These are phyloP conservation scores for Druon quercuslanigerum DNA, from an alignment of 1,140 invertebrate genomes.

Conservation along the genomic window DNA sequence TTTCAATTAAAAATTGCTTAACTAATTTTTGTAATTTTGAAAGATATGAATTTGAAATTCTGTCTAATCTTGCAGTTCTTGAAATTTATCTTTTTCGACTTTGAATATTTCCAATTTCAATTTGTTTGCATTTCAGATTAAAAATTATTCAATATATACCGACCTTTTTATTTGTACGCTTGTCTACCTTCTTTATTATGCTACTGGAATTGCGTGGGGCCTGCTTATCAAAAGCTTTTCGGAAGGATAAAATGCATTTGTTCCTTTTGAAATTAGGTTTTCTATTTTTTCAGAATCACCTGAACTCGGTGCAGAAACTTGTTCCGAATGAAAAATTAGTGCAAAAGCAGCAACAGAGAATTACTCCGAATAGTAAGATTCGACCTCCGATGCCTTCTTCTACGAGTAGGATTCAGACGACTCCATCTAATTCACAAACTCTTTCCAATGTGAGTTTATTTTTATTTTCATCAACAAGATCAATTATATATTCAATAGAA, in stretches of 20 bases:
- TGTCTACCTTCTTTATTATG: not conserved
- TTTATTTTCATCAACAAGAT: not conserved
- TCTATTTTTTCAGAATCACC: conserved; percentile 49
- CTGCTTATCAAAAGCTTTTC: no score
- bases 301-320: conserved; percentile 44
- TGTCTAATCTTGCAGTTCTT: no score
- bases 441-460: conserved; percentile 46
- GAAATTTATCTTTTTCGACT: no score
- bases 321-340: conserved; percentile 47
- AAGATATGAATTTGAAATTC: no score
- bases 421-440: conserved; percentile 56
- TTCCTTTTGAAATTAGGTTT: not conserved
- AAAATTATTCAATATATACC: not conserved
- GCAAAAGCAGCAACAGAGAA: conserved; percentile 44
- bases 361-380: conserved; percentile 62
- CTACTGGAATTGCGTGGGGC: not conserved
- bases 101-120: no score
- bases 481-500: no score
- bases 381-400: conserved; percentile 60
- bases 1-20: no score
- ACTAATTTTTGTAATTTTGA: no score
- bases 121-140: no score
- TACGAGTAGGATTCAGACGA: conserved; percentile 57
- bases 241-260: not conserved
- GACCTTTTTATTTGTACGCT: not conserved